Evolutionary conservation across 1,140 invertebrate genomes (phyloP).

Genomic region (Oreohelix idahoensis): DNA sequence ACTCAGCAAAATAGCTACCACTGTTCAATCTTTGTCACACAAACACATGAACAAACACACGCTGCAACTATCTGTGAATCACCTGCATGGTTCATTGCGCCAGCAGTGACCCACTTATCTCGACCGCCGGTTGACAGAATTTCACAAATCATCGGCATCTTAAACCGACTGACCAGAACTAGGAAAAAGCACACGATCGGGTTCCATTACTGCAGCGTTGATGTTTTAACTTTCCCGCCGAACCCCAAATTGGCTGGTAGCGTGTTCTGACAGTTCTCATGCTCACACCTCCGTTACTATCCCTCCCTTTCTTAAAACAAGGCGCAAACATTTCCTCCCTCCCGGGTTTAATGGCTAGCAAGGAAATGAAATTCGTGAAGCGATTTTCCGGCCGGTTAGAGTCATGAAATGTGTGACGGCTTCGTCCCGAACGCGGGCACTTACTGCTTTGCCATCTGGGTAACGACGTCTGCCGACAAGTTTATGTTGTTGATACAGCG

Average conservation of each 20-base stretch:
- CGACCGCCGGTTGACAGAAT: too few relatives aligned
- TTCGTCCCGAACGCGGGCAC: not conserved
- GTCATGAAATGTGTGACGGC: not conserved
- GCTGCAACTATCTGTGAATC: too few relatives aligned
- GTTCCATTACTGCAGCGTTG: not conserved
- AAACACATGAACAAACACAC: too few relatives aligned
- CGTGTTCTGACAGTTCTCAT: not conserved
- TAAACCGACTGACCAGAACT: too few relatives aligned
- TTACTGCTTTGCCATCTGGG: not conserved
- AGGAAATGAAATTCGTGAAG: slow-evolving; percentile 14
- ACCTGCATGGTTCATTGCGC: too few relatives aligned
- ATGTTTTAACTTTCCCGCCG: not conserved
- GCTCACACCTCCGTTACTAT: not conserved
- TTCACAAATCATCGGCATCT: too few relatives aligned
- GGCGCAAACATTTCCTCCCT: not conserved
- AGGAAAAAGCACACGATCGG: too few relatives aligned
- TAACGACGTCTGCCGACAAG: not conserved
- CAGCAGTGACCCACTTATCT: too few relatives aligned
- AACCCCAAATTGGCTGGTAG: not conserved
- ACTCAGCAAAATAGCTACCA: too few relatives aligned
- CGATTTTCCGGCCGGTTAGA: slow-evolving; percentile 14
- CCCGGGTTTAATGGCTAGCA: not conserved
- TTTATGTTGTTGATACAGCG: not conserved
- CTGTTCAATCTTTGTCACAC: too few relatives aligned
- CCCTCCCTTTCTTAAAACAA: not conserved